Percentiles rank a stretch among this genome's conserved stretches.
Evolutionary conservation across 2,113 vertebrate species (phyloP).

Genomic region (Gavialis gangeticus): DNA sequence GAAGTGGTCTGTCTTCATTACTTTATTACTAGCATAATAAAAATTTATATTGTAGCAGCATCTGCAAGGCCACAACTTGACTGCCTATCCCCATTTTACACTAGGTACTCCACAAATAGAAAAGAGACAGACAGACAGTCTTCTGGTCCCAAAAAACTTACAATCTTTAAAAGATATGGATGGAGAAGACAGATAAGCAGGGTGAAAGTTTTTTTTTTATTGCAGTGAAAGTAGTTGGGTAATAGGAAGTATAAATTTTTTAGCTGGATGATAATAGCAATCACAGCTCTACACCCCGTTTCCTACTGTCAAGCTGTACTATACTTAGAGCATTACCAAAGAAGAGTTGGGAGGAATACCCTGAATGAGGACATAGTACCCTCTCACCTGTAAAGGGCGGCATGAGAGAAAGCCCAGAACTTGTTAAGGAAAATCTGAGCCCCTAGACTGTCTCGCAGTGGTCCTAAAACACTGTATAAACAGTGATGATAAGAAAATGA

Average conservation of each 20-base stretch:
- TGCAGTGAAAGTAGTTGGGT: not conserved
- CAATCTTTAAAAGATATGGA: not conserved
- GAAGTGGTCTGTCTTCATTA: not conserved
- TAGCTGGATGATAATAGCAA: not conserved
- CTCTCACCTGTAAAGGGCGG: not conserved
- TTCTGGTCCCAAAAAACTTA: fast-evolving
- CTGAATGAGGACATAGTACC: not conserved
- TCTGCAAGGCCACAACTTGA: not conserved
- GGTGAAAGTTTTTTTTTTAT: too few species aligned
- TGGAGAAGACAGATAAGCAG: not conserved
- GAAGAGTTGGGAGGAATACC: not conserved
- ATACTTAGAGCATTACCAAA: not conserved
- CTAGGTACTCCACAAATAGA: not conserved
- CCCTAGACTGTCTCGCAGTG: fast-evolving
- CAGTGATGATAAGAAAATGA: not conserved
- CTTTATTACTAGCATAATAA: not conserved
- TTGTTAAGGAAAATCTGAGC: not conserved
- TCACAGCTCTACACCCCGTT: not conserved
- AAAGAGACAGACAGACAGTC: not conserved
- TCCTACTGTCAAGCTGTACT: not conserved
- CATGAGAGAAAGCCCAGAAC: not conserved
- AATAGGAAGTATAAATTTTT: not conserved
- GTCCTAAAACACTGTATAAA: not conserved
- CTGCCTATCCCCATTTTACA: not conserved
- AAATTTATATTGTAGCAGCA: not conserved